phyloP scores from a whole-genome alignment of 2,113 vertebrate genomes.

The Alligator mississippiensis region DNA sequence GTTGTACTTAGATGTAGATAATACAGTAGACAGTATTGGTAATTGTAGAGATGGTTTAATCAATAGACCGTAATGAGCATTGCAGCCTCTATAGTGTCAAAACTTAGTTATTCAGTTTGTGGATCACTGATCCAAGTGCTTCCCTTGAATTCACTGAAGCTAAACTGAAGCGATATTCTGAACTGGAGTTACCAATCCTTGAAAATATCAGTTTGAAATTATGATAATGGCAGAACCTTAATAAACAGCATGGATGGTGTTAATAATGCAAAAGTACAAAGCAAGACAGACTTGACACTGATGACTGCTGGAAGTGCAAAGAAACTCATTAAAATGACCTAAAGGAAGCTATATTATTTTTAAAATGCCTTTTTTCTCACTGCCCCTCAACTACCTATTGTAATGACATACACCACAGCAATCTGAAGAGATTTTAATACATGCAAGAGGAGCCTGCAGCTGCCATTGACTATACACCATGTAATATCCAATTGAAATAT shows the following conservation, averaged over 20 bases:
- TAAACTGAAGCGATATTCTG: background rate
- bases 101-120: background rate
- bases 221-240: constrained; percentile 36
- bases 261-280: constrained; percentile 41
- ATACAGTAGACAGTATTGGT: background rate
- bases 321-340: constrained; percentile 66
- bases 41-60: background rate
- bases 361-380: background rate
- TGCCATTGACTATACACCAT: constrained; percentile 12
- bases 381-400: constrained; percentile 42
- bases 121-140: constrained; percentile 17
- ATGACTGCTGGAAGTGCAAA: constrained; percentile 37
- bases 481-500: constrained; percentile 14
- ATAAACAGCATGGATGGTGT: background rate
- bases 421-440: constrained; percentile 29
- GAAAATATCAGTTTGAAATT: constrained; percentile 24
- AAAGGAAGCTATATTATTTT: constrained; percentile 42
- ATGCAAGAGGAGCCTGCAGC: background rate
- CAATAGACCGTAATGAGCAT: background rate
- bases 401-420: background rate
- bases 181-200: constrained; percentile 27
- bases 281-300: constrained; percentile 32
- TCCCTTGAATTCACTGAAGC: constrained; percentile 48
- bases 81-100: constrained; percentile 35
- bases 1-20: background rate